Base-by-base conservation (phyloP, 2,113 vertebrate species). In the Condylura cristata region DNA sequence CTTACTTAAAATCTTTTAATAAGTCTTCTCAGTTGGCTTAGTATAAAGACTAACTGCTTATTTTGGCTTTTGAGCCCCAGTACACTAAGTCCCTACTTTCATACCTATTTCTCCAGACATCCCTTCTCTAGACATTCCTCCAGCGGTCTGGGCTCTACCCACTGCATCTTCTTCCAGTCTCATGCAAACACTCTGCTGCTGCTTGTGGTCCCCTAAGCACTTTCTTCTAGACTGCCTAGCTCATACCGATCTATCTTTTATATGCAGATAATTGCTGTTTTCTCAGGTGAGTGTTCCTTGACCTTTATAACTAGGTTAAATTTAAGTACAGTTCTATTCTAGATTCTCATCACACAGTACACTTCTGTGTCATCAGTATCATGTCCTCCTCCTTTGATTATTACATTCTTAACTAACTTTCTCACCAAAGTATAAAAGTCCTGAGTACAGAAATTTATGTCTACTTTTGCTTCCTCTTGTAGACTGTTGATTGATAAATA, bases 41-140 rank as follows among this genome's bases (percentile, higher is more conserved):
- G 68, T n/a, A 84, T 75, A 79, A 95, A 94, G 84, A 86, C 51
- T 75, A 90, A 94, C 41, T 83, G 30, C n/a, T 93, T 78, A 72
- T 46, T 48, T 58, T 53, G 39, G 10, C 5, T 34, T 80, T 74
- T 63, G 24, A 78, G 32, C 37, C 32, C 13, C 28, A 16, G 26
- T 0, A 18, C 17, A 37, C 41, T 39, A 16, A 79, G 28, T 63
- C 7, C 68, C 60, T 20, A 32, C 16, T 41, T 78, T 34, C 22
- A 2, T 17, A 37, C 32, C 16, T 10, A 53, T 12, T 32, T 81
- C 41, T 85, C 37, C 56, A 70, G 46, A 44, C 11, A 61, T 32
- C 24, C 58, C n/a, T 6, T 1, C 20, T 58, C 22, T 20, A 58
- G 56, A 20, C 20, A 24, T 61, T 61, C 60, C 17, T 34, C 32